These are phyloP conservation scores for Percopsis omiscomaycus DNA, from an alignment of 2,797 vertebrate species.

Conservation along the genomic window DNA sequence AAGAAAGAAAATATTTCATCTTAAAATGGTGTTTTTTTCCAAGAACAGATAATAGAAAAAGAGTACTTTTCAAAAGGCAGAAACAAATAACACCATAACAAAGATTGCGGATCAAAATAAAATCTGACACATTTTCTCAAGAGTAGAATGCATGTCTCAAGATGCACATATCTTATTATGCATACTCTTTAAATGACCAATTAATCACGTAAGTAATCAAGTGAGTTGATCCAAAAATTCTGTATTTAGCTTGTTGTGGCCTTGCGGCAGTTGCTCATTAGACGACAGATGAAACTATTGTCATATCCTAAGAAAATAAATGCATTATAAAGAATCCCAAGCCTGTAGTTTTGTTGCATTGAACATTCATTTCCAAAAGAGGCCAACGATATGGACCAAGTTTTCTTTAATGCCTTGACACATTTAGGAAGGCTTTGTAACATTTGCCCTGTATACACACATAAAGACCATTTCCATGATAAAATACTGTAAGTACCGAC, in stretches of 20 bases:
- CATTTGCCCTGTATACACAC: conserved; percentile 1
- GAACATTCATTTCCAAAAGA: conserved; percentile 3
- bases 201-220: too few species aligned
- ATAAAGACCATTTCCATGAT: conserved; percentile 14
- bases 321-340: neutral
- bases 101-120: conserved; percentile 46
- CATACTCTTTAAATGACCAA: too few species aligned
- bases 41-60: conserved; percentile 24
- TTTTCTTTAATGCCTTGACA: conserved; percentile 12
- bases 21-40: conserved; percentile 47
- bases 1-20: conserved; percentile 35
- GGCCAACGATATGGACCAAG: neutral
- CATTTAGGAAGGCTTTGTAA: neutral
- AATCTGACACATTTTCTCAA: conserved; percentile 13
- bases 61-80: conserved; percentile 12
- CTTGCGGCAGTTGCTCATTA: too few species aligned
- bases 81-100: conserved; percentile 50
- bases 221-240: too few species aligned
- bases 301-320: conserved; percentile 30
- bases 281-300: too few species aligned
- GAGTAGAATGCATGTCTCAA: too few species aligned
- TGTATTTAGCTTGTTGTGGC: too few species aligned
- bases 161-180: too few species aligned
- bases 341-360: neutral
- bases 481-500: conserved; percentile 12